phyloP scores from a whole-genome alignment of 2,888 invertebrate genomes.

The Macroteleia sp. region DNA sequence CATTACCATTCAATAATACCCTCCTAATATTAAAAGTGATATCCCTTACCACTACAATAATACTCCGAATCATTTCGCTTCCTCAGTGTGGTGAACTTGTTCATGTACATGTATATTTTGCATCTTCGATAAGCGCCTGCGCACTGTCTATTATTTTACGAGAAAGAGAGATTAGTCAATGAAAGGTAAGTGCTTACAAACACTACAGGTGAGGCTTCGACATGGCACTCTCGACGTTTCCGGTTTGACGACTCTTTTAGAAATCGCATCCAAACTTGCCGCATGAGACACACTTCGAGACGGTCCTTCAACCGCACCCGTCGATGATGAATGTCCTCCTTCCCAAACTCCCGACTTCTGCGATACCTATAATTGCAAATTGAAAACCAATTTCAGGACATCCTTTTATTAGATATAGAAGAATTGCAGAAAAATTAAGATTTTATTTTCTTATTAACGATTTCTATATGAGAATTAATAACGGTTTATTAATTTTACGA shows the following conservation, averaged over 20 bases:
- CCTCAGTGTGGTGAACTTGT: not conserved
- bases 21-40: too few species aligned
- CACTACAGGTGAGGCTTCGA: conserved; percentile 86
- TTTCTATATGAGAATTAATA: too few species aligned
- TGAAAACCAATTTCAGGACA: too few species aligned
- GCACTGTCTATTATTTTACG: conserved; percentile 20
- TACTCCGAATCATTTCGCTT: too few species aligned
- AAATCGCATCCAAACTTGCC: conserved; percentile 86
- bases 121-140: conserved; percentile 26
- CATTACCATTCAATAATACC: too few species aligned
- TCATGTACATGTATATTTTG: conserved; percentile 33
- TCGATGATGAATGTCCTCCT: conserved; percentile 77
- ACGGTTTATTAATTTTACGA: too few species aligned
- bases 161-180: conserved; percentile 29
- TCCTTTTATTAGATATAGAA: too few species aligned
- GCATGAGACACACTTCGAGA: conserved; percentile 85
- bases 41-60: too few species aligned
- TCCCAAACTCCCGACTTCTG: conserved; percentile 83
- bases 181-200: conserved; percentile 84
- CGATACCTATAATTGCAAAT: conserved; percentile 78
- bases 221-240: conserved; percentile 81
- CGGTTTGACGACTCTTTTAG: conserved; percentile 82
- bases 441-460: too few species aligned
- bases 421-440: too few species aligned
- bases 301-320: conserved; percentile 78